phyloP scores from a whole-genome alignment of 2,888 invertebrate species.

The Polydesmus complanatus region DNA sequence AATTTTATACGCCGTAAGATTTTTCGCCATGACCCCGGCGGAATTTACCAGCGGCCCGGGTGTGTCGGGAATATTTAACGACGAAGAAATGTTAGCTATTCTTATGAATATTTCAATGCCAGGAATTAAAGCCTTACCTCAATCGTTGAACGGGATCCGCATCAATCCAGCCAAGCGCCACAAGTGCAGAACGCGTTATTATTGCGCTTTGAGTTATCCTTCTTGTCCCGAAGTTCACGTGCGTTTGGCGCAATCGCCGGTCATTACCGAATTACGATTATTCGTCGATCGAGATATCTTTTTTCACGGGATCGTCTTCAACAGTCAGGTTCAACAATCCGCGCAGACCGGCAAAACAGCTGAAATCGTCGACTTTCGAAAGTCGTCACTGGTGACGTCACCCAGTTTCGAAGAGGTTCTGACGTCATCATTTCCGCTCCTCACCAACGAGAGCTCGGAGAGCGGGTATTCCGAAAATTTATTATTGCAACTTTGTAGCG shows the following conservation, averaged over 20 bases:
- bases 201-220: constrained; percentile 36
- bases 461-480: constrained; percentile 9
- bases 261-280: constrained; percentile 29
- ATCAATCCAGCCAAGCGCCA: constrained; percentile 33
- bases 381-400: background rate
- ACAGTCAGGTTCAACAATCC: constrained; percentile 36
- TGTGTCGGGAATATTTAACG: constrained; percentile 51
- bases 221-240: constrained; percentile 14
- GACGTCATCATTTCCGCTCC: background rate
- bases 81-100: constrained; percentile 64
- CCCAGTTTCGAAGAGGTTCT: background rate
- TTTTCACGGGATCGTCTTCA: constrained; percentile 45
- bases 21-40: constrained; percentile 61
- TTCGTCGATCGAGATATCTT: constrained; percentile 67
- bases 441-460: background rate
- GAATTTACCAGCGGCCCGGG: constrained; percentile 74
- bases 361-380: background rate
- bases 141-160: constrained; percentile 2
- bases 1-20: constrained; percentile 39
- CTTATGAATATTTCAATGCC: constrained; percentile 68
- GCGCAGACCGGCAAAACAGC: background rate
- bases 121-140: constrained; percentile 11
- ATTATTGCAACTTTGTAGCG: constrained; percentile 16
- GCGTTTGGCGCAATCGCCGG: constrained; percentile 18
- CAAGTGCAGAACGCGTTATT: constrained; percentile 60